Percentiles rank a stretch among this genome's conserved stretches.
Conservation (phyloP, 2,888 invertebrate species). For the Drosophila conformis region DNA sequence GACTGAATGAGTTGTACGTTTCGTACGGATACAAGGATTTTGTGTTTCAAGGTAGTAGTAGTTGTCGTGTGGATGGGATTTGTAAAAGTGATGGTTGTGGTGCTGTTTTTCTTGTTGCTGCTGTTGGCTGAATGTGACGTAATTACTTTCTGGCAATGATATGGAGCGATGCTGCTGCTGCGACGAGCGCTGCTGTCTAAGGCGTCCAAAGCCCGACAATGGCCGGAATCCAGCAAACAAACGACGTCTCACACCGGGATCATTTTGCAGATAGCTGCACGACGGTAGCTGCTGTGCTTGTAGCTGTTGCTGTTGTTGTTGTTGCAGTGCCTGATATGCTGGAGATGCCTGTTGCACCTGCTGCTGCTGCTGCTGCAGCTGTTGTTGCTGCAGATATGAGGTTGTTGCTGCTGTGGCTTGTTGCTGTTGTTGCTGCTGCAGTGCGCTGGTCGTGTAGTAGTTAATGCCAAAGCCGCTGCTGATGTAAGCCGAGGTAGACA, state of each 20-base stretch:
- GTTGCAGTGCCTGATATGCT: constrained; percentile 51
- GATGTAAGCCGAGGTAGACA: constrained; percentile 80
- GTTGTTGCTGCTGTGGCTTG: constrained; percentile 35
- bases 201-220: constrained; percentile 88
- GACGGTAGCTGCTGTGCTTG: constrained; percentile 42
- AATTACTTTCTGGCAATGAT: constrained; percentile 93
- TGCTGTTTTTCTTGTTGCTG: constrained; percentile 41
- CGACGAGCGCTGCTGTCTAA: constrained; percentile 89
- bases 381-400: constrained; percentile 45
- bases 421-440: constrained; percentile 58
- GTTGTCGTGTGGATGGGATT: constrained; percentile 41
- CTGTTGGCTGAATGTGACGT: constrained; percentile 71
- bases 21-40: constrained; percentile 29
- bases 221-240: constrained; percentile 93
- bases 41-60: constrained; percentile 24
- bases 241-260: constrained; percentile 90
- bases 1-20: constrained; percentile 51
- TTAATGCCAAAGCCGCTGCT: constrained; percentile 82
- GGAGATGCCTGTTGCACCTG: constrained; percentile 46
- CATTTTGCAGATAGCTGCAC: constrained; percentile 70
- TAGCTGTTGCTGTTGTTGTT: constrained; percentile 36
- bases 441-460: constrained; percentile 72
- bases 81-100: constrained; percentile 38
- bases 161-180: constrained; percentile 93
- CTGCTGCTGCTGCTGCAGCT: constrained; percentile 34